Base-by-base conservation (phyloP, 2,113 vertebrate species). In the Colaptes auratus region DNA sequence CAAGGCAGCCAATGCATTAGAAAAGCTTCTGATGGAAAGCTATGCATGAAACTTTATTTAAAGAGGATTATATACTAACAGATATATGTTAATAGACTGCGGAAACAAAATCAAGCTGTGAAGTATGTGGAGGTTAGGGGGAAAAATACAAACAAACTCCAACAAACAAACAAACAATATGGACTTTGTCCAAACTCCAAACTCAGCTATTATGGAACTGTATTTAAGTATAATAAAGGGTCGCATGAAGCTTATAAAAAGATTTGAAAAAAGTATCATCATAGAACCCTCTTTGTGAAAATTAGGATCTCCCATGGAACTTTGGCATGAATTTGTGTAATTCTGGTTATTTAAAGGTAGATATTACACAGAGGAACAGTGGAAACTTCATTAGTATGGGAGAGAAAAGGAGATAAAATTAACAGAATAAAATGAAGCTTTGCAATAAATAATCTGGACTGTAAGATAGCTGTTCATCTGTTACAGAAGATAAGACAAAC, bases 261-360 rank as follows among this genome's bases (percentile, higher is more conserved):
- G 39, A 64, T 80, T n/a, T 90, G 35, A 79, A 60, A 80, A 88
- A 92, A 71, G 4, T 91, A 64, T 92, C 78, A 92, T 52, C 82
- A 91, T 74, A 91, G 76, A 88, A 96, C 91, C 56, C 50, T 89
- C n/a, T 66, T 88, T 69, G 53, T 78, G 83, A 84, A 95, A 92
- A 90, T 90, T 53, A 85, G 44, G 17, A 86, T 92, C 9, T 78
- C 18, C 85, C 14, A 24, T 76, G 67, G 67, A 85, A 82, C 20
- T 87, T 80, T 80, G 65, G 44, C 60, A 90, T 44, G 90, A 92
- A 95, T 89, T 72, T 93, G 39, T 76, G 46, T 65, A 70, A 88
- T 90, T 95, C n/a, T 5, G 80, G 24, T 67, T 73, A 71, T 6
- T 8, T 30, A 35, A 86, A 42, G 65, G 31, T 5, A 85, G 36